phyloP scores from a whole-genome alignment of 2,113 vertebrate species.

The Apistogramma diplotaenia region DNA sequence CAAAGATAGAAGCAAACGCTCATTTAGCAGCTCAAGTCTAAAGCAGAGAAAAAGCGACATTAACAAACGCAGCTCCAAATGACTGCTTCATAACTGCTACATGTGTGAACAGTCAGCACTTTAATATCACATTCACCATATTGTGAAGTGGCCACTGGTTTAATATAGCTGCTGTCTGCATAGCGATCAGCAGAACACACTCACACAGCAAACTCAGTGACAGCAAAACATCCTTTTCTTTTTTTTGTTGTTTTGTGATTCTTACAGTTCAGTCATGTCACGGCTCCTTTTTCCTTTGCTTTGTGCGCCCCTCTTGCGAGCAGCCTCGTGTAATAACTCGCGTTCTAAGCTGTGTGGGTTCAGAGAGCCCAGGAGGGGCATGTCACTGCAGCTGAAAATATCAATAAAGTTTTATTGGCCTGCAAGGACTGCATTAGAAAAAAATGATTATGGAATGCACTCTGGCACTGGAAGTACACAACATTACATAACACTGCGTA shows the following conservation, averaged over 20 bases:
- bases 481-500: neutral
- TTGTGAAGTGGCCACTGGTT: neutral
- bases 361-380: constrained; percentile 19
- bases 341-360: constrained; percentile 14
- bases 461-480: neutral
- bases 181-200: neutral
- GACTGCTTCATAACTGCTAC: neutral
- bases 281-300: neutral
- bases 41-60: neutral
- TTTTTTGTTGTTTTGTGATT: neutral
- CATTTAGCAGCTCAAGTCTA: neutral
- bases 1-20: neutral
- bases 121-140: no score
- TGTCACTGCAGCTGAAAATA: constrained; percentile 26
- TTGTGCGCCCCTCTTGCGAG: neutral
- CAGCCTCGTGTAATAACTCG: constrained; percentile 17
- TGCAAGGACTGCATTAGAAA: constrained; percentile 3
- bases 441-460: constrained; percentile 3
- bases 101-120: no score
- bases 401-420: constrained; percentile 49
- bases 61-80: neutral
- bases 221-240: neutral
- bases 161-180: neutral
- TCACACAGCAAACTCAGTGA: neutral
- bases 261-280: constrained; percentile 1